phyloP scores from a whole-genome alignment of 2,113 vertebrate species.

The Bos taurus region ARS-UCD2.0 NC_037338.1:45114001-45114500 shows the following conservation, averaged over 20 bases:
- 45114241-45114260: background rate
- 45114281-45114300: background rate
- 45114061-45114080: background rate
- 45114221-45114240: background rate
- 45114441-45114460: background rate
- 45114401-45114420: background rate
- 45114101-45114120: background rate
- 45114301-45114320: background rate
- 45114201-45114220: background rate
- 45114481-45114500: background rate
- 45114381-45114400: background rate
- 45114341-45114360: background rate
- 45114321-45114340: background rate
- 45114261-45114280: background rate
- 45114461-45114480: background rate
- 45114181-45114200: background rate
- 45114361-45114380: background rate
- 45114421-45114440: background rate
- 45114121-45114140: rapidly evolving
- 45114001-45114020: background rate
- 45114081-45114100: background rate
- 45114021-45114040: background rate
- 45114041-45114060: background rate
- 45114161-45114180: background rate
- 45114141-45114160: background rate